These are phyloP conservation scores for Drosophila engyochracea DNA, from an alignment of 2,888 invertebrate species.

Conservation along the genomic window DNA sequence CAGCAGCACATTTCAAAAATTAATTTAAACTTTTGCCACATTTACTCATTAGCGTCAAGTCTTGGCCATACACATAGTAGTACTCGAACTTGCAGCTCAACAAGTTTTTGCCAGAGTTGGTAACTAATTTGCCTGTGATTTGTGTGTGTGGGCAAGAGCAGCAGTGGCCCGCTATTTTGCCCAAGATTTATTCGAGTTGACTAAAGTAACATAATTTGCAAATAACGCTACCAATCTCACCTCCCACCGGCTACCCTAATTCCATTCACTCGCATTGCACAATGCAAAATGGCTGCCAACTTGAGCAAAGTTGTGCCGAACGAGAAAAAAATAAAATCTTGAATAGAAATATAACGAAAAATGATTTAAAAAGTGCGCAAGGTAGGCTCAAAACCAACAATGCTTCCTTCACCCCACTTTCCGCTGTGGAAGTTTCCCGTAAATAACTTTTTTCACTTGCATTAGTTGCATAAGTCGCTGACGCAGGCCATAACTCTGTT, in stretches of 20 bases:
- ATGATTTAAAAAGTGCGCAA: slow-evolving; percentile 67
- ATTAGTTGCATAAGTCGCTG: slow-evolving; percentile 67
- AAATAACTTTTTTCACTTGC: slow-evolving; percentile 71
- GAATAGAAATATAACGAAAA: slow-evolving; percentile 34
- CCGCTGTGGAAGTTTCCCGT: slow-evolving; percentile 47
- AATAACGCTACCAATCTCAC: slow-evolving; percentile 46
- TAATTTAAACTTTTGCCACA: slow-evolving; percentile 78
- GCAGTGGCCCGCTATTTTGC: slow-evolving; percentile 26
- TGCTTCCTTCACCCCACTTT: slow-evolving; percentile 5
- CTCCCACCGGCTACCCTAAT: background rate
- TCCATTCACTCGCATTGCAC: slow-evolving; percentile 22
- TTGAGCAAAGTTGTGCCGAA: slow-evolving; percentile 17
- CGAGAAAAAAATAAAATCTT: slow-evolving; percentile 6
- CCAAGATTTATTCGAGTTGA: slow-evolving; percentile 74
- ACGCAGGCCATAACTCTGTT: slow-evolving; percentile 10
- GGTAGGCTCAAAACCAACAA: slow-evolving; percentile 42
- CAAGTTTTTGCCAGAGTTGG: slow-evolving; percentile 54
- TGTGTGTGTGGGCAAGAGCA: slow-evolving; percentile 53
- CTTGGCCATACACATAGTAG: slow-evolving; percentile 37
- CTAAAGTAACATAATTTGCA: slow-evolving; percentile 76
- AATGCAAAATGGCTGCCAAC: slow-evolving; percentile 57
- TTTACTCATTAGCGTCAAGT: slow-evolving; percentile 76
- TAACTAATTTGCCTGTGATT: slow-evolving; percentile 75
- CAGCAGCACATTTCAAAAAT: slow-evolving; percentile 66
- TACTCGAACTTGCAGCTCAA: slow-evolving; percentile 67